phyloP scores from a whole-genome alignment of 35 echinoderm and acorn worm species.

The Eucidaris tribuloides region DNA sequence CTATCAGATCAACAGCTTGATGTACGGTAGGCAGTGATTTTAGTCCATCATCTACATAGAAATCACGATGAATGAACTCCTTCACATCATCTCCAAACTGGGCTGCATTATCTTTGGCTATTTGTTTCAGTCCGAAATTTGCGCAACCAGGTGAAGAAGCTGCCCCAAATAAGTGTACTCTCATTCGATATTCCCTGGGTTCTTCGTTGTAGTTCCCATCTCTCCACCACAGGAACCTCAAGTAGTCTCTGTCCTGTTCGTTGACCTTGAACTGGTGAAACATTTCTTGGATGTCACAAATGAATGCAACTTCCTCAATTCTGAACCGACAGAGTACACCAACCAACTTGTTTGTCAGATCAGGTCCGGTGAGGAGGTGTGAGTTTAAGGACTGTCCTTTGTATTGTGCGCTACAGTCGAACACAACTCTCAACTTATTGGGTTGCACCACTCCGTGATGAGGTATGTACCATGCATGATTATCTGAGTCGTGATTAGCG shows the following conservation, averaged over 20 bases:
- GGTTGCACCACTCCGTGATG: slow-evolving; percentile 60
- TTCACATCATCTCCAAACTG: slow-evolving; percentile 33
- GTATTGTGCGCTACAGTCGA: slow-evolving; percentile 33
- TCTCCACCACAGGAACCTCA: slow-evolving; percentile 2
- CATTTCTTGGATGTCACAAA: slow-evolving; percentile 50
- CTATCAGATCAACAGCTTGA: slow-evolving; percentile 24
- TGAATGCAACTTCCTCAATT: slow-evolving; percentile 37
- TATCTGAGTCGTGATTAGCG: background rate
- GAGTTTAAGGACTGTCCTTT: background rate
- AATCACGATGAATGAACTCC: slow-evolving; percentile 31
- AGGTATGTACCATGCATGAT: slow-evolving; percentile 25
- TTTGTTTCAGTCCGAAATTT: slow-evolving; percentile 42
- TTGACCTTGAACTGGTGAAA: slow-evolving; percentile 51
- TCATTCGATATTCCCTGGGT: background rate
- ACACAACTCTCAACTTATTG: slow-evolving; percentile 36
- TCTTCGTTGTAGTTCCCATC: background rate
- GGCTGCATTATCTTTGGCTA: slow-evolving; percentile 9
- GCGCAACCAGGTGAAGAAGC: slow-evolving; percentile 53
- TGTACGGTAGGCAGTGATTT: background rate
- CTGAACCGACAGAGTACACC: slow-evolving; percentile 45
- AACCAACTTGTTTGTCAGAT: slow-evolving; percentile 23
- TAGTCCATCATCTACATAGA: slow-evolving; percentile 66
- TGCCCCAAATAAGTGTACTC: slow-evolving; percentile 25
- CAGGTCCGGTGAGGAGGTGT: slow-evolving; percentile 34
- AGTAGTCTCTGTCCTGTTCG: background rate